Conservation (phyloP, 2,797 vertebrate genomes). For the Argya squamiceps region DNA sequence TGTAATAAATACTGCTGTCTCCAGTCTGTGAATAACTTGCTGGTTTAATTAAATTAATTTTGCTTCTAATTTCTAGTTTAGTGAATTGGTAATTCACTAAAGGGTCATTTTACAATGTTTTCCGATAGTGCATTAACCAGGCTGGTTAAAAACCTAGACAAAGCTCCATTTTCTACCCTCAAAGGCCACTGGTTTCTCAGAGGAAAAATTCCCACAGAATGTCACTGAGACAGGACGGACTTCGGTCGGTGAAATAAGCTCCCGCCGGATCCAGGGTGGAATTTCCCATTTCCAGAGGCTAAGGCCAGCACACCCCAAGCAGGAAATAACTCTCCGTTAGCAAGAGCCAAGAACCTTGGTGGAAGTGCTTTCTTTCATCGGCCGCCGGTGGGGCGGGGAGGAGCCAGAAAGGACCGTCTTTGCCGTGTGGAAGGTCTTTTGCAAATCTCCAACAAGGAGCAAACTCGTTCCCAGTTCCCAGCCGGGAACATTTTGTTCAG, state of each 20-base stretch:
- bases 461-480: neutral
- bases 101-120: neutral
- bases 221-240: neutral
- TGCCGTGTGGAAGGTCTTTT: neutral
- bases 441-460: neutral
- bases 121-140: neutral
- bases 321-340: conserved; percentile 38
- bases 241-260: neutral
- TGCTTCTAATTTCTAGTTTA: neutral
- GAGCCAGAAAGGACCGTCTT: neutral
- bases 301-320: neutral
- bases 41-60: neutral
- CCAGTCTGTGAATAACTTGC: neutral
- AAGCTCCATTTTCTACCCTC: neutral
- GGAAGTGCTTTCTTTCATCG: neutral
- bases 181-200: neutral
- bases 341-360: neutral
- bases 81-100: neutral
- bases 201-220: neutral
- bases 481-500: conserved; percentile 34
- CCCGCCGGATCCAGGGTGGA: neutral
- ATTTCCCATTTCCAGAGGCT: conserved; percentile 48
- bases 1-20: neutral
- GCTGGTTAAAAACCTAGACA: neutral
- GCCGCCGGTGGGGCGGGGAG: neutral